Evolutionary conservation across 2,797 vertebrate species (phyloP).

Genomic region (Acestrorhynchus altus): DNA sequence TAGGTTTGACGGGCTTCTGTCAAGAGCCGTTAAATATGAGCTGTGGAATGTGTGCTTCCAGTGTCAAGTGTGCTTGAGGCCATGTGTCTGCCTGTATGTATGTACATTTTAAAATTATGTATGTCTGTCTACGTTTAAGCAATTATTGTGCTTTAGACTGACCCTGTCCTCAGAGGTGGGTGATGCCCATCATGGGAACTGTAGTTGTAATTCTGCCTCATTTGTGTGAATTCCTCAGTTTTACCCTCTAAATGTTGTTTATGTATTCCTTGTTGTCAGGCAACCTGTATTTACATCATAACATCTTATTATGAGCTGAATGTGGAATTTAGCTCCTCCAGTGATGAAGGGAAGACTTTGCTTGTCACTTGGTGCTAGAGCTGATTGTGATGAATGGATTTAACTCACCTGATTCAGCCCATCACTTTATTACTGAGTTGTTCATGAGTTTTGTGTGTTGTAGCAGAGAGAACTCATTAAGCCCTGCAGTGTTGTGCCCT

Average conservation of each 20-base stretch:
- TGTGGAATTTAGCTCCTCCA: background rate
- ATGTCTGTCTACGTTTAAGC: background rate
- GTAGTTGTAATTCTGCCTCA: background rate
- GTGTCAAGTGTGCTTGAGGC: slow-evolving; percentile 27
- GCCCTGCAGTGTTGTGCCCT: background rate
- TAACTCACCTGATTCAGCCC: background rate
- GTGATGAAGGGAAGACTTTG: background rate
- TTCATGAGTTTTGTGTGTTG: background rate
- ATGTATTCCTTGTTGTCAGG: background rate
- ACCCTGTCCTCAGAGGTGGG: background rate
- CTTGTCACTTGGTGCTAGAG: background rate
- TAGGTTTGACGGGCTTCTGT: background rate
- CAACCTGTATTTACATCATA: slow-evolving; percentile 1
- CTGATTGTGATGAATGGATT: background rate
- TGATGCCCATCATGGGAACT: background rate
- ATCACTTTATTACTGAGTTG: background rate
- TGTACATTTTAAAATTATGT: slow-evolving; percentile 1
- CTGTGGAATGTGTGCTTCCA: slow-evolving; percentile 64
- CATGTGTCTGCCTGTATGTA: background rate
- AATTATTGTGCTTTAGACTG: background rate
- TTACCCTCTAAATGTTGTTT: slow-evolving; percentile 16
- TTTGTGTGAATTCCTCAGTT: background rate
- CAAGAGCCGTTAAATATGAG: slow-evolving; percentile 43
- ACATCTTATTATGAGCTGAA: slow-evolving; percentile 1
- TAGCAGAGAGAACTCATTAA: background rate